A percentile compares a stretch with the other conserved stretches of the same genome.
Conservation (phyloP, 2,797 vertebrate species). For the Tangara arthus region DNA sequence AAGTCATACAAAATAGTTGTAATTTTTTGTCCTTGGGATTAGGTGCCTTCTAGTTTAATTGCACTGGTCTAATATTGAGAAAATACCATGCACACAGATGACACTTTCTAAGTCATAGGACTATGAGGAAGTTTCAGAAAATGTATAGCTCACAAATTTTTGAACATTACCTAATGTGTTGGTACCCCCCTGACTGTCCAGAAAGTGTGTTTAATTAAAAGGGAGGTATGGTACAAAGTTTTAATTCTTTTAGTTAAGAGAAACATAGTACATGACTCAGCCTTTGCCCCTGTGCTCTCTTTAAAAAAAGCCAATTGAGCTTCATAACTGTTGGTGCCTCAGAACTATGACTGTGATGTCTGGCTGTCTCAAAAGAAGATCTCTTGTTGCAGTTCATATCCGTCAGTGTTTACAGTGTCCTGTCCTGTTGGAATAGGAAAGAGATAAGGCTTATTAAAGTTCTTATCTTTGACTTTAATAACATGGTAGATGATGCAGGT, state of each 20-base stretch:
- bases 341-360: conserved; percentile 5
- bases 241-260: not conserved
- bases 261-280: not conserved
- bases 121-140: not conserved
- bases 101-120: not conserved
- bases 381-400: conserved; percentile 76
- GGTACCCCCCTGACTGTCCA: not conserved
- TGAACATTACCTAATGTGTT: not conserved
- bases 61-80: not conserved
- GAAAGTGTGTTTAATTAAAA: conserved; percentile 32
- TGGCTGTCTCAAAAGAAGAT: conserved; percentile 69
- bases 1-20: not conserved
- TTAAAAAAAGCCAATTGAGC: conserved; percentile 16
- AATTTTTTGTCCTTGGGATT: not conserved
- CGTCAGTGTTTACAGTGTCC: conserved; percentile 61
- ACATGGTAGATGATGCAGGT: conserved; percentile 69
- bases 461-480: conserved; percentile 85
- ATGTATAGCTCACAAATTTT: not conserved
- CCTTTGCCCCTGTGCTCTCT: not conserved
- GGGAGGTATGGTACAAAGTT: not conserved
- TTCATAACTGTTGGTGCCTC: conserved; percentile 50
- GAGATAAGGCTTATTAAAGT: conserved; percentile 91
- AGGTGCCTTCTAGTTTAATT: not conserved
- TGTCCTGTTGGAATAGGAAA: conserved; percentile 63
- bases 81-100: not conserved